Percentiles rank a stretch among this genome's conserved stretches.
phyloP scores from a whole-genome alignment of 92 coral and sea anemone species.

The Porites divaricata region DNA sequence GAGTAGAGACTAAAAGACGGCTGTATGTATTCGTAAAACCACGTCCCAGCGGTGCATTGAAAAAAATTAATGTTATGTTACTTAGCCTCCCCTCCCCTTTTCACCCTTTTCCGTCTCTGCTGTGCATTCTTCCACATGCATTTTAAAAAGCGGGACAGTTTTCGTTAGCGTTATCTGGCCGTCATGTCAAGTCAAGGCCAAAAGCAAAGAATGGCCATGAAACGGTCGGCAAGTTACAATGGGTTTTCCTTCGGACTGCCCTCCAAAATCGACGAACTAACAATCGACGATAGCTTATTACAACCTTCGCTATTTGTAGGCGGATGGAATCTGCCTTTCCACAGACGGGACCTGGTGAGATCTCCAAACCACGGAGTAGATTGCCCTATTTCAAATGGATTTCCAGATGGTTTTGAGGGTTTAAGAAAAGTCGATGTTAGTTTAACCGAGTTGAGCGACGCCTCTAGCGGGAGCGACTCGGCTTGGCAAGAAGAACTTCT shows the following conservation, averaged over 20 bases:
- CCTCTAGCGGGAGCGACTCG: conserved; percentile 40
- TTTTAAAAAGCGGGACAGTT: no score
- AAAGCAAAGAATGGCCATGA: conserved; percentile 34
- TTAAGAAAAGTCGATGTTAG: conserved; percentile 16
- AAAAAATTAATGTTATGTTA: no score
- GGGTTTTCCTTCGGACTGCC: conserved; percentile 30
- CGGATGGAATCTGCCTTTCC: conserved; percentile 21
- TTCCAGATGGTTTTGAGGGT: conserved; percentile 10
- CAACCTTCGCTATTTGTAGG: conserved; percentile 18
- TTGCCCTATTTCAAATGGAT: conserved; percentile 29
- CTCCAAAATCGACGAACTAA: conserved; percentile 23
- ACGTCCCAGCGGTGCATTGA: no score
- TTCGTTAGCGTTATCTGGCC: not conserved
- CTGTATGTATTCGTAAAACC: no score
- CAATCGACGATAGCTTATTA: conserved; percentile 5
- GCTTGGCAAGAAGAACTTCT: conserved; percentile 47
- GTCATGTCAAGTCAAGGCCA: conserved; percentile 24
- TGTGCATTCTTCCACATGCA: no score
- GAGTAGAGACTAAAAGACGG: no score
- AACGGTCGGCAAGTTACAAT: conserved; percentile 45
- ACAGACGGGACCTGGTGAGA: conserved; percentile 32
- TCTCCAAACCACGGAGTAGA: conserved; percentile 37
- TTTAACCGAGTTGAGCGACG: conserved; percentile 47
- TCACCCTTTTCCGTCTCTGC: not conserved
- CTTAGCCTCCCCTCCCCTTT: not conserved